phyloP scores from a whole-genome alignment of 2,888 invertebrate species.

The Apocheima hispidaria region DNA sequence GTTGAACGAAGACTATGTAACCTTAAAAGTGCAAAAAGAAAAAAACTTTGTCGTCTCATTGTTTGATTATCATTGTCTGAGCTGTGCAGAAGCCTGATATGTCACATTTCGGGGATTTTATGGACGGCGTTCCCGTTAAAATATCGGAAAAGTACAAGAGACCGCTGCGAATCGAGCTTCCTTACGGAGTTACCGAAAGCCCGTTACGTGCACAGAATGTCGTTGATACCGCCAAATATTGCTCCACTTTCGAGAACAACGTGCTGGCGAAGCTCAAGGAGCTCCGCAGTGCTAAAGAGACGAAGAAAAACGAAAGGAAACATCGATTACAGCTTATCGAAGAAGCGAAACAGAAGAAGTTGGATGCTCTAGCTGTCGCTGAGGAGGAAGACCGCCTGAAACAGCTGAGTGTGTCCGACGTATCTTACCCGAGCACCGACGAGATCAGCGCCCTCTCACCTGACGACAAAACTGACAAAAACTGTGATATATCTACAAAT shows the following conservation, averaged over 20 bases:
- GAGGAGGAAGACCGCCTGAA: slow-evolving; percentile 83
- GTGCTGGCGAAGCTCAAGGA: slow-evolving; percentile 90
- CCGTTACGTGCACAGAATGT: slow-evolving; percentile 71
- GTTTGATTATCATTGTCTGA: slow-evolving; percentile 67
- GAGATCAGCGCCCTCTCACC: slow-evolving; percentile 85
- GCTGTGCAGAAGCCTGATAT: slow-evolving; percentile 67
- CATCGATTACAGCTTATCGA: slow-evolving; percentile 87
- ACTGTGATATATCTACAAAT: slow-evolving; percentile 65
- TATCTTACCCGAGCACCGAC: slow-evolving; percentile 87
- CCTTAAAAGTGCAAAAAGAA: slow-evolving; percentile 79
- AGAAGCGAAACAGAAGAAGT: slow-evolving; percentile 83
- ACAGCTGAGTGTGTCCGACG: slow-evolving; percentile 85
- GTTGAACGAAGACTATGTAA: slow-evolving; percentile 79
- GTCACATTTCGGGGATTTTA: slow-evolving; percentile 87
- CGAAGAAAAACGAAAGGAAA: slow-evolving; percentile 87
- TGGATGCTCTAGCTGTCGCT: slow-evolving; percentile 81
- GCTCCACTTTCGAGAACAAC: slow-evolving; percentile 89
- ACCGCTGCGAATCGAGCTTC: slow-evolving; percentile 87
- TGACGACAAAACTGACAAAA: slow-evolving; percentile 75
- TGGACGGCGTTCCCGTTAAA: slow-evolving; percentile 95
- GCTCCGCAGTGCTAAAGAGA: slow-evolving; percentile 88
- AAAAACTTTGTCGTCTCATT: slow-evolving; percentile 80
- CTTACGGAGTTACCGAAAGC: slow-evolving; percentile 73
- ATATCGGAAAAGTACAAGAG: slow-evolving; percentile 95
- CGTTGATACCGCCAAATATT: slow-evolving; percentile 85